phyloP scores from a whole-genome alignment of 2,888 invertebrate genomes.

The Resseliella maxima region DNA sequence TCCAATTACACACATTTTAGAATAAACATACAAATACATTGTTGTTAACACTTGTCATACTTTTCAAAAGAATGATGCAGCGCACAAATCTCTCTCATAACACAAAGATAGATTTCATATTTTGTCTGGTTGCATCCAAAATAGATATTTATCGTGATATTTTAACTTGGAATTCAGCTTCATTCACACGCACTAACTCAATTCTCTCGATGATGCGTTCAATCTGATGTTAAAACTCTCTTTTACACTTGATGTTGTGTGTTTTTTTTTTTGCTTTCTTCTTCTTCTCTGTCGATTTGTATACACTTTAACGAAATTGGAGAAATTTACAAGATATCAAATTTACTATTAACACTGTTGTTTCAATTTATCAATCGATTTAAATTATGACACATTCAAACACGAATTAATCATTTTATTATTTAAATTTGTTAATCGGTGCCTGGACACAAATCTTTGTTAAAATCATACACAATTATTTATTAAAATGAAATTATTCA shows the following conservation, averaged over 20 bases:
- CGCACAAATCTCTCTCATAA: not conserved
- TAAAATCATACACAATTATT: not conserved
- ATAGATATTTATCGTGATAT: conserved; percentile 3
- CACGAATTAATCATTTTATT: no score
- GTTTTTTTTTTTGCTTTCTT: not conserved
- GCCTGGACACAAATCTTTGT: no score
- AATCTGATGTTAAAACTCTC: no score
- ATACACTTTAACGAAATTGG: no score
- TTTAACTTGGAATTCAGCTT: not conserved
- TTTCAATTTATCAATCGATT: no score
- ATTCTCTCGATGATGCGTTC: no score
- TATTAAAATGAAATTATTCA: not conserved
- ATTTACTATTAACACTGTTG: no score
- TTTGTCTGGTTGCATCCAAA: conserved; percentile 18
- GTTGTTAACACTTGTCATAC: not conserved
- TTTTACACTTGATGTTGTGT: not conserved
- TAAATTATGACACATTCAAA: no score
- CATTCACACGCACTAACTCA: not conserved
- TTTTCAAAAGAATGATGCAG: not conserved
- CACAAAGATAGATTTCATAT: not conserved
- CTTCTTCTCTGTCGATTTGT: not conserved
- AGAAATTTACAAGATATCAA: no score
- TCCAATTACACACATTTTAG: not conserved
- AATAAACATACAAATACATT: not conserved
- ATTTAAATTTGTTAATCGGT: no score